Evolutionary conservation across 2,888 invertebrate species (phyloP), one percentile per base, ranked within the genome.

Genomic region (Dryobotodes eremita): DNA sequence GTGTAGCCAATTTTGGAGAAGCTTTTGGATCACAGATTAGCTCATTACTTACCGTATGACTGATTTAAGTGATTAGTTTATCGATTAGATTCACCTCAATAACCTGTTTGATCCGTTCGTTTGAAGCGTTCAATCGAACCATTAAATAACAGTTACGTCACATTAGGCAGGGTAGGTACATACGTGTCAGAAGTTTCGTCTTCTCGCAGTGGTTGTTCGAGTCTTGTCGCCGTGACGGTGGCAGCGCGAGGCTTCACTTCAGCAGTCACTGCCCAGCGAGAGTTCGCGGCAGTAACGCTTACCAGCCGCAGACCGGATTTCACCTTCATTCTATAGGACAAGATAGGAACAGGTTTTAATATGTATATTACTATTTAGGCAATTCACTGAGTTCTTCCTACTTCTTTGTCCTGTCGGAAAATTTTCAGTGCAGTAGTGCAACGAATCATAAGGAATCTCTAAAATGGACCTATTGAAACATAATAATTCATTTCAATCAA

Each of bases 171-270:
- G 31, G n/a, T 75, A 93, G 31, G n/a, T 75, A 93, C 95, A 94
- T 89, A 96, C 96, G 92, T 90, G 71, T 95, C 94, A 50, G 94
- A 86, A 62, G 93, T 92, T 71, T 94, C 95, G 82, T 96, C 96
- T 72, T 96, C 96, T 36, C 94, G 91, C 75, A 96, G 89, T 2
- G 96, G 96, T 86, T 95, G 96, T 71, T 97, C 97, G 11, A 96
- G 92, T 82, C 98, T 98, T 76, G 98, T 98, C 0, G 99, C 98
- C 0, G 99, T 99, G 75, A 99, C 99, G 26, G 99, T 98, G 50
- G 99, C 99, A 3, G 98, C 98, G 4, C 99, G 98, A 88, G 99
- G 98, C 92, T 99, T 98, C 72, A 98, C 98, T 91, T 99, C 99
- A 69, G 99, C 98, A 42, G 98, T 98, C 88, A 99, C 98, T 89